Evolutionary conservation across 1,140 invertebrate species (phyloP), one percentile per base, ranked within the genome.

Genomic region (Drosophila pseudoananassae): DNA sequence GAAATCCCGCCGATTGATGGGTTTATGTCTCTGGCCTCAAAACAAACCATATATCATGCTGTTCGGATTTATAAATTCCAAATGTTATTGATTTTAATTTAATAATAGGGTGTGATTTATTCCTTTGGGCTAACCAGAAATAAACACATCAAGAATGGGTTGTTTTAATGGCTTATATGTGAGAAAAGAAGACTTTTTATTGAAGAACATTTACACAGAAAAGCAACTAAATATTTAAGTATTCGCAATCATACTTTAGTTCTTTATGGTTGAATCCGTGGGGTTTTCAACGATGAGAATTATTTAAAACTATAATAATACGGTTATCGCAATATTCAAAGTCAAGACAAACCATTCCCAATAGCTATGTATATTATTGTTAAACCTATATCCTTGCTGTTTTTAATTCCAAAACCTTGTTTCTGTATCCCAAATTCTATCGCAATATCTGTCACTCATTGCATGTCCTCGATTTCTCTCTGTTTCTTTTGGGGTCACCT

Each of bases 1-100:
- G 64, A 56, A 68, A 72, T 51, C 49, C 36, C 55, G 58, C 5
- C 65, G 78, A 78, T 33, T 87, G 83, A 87, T 87, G 12, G 54
- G 58, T 72, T 88, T 82, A 87, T 72, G 75, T 81, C 56, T 74
- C 53, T 59, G 12, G 57, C n/a, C 40, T 31, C 64, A 78, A 88
- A 87, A 87, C 61, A 87, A 82, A 87, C 65, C 46, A 76, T 88
- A 76, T 49, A 61, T 87, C 78, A 83, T 61, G 36, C 31, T 57
- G 57, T 58, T 74, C 49, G 45, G 47, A 60, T 40, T 64, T 57
- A 59, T 43, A 73, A 64, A 46, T 74, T 64, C 9, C 15, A 71
- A 55, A 57, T 46, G 52, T 70, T 75, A 75, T 82, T 78, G 82
- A 77, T 64, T 71, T 75, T 70, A 78, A 56, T 61, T 43, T 27